phyloP scores from a whole-genome alignment of 2,888 invertebrate genomes.

The Drosophila sordidula region DNA sequence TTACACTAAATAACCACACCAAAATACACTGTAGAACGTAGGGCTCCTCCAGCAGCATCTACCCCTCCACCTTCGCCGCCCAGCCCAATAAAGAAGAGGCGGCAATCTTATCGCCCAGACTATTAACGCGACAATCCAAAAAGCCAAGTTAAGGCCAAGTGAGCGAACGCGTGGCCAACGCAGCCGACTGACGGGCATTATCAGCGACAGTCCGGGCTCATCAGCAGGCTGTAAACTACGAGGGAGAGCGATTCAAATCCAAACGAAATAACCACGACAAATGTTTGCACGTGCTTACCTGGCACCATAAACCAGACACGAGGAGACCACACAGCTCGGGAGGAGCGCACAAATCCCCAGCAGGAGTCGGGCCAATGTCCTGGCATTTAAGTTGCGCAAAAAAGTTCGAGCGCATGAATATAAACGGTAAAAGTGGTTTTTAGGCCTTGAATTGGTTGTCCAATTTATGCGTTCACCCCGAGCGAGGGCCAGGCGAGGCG shows the following conservation, averaged over 20 bases:
- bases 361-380: conserved; percentile 51
- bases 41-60: conserved; percentile 3
- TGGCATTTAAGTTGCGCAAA: conserved; percentile 61
- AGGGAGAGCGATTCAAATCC: conserved; percentile 71
- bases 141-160: conserved; percentile 70
- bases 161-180: conserved; percentile 56
- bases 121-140: conserved; percentile 73
- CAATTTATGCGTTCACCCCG: conserved; percentile 73
- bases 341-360: conserved; percentile 39
- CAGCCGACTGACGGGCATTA: conserved; percentile 63
- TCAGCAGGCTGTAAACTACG: conserved; percentile 74
- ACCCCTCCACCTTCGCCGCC: neutral
- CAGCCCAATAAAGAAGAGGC: conserved; percentile 23
- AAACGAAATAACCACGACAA: conserved; percentile 78
- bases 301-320: conserved; percentile 62
- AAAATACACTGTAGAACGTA: conserved; percentile 7
- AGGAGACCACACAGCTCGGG: conserved; percentile 3
- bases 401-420: conserved; percentile 67
- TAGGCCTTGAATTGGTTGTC: conserved; percentile 79
- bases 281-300: conserved; percentile 79
- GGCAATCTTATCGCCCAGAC: conserved; percentile 64
- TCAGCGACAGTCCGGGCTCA: conserved; percentile 60
- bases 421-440: conserved; percentile 78
- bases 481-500: conserved; percentile 23
- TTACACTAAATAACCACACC: neutral